Conservation (phyloP, 2,797 vertebrate species). For the Rhinogobio ventralis region DNA sequence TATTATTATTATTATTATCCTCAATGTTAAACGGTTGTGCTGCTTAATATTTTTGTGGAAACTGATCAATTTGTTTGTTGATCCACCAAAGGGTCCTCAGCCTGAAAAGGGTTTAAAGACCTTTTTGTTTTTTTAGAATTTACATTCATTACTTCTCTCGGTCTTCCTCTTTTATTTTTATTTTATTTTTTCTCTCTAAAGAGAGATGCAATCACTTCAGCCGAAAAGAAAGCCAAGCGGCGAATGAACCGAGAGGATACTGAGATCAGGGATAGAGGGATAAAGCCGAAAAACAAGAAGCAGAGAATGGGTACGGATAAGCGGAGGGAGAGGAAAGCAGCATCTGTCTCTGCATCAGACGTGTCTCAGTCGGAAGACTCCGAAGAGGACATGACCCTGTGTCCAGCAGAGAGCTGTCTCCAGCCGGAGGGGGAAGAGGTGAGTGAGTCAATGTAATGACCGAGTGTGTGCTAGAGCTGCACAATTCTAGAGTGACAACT, state of each 20-base stretch:
- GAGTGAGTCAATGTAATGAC: constrained; percentile 1
- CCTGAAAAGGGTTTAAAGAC: not conserved
- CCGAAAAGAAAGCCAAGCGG: constrained; percentile 90
- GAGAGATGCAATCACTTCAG: constrained; percentile 74
- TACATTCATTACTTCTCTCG: not conserved
- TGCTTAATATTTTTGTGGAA: not conserved
- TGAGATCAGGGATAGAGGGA: constrained; percentile 70
- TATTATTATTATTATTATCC: too few relatives aligned
- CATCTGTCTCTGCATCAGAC: constrained; percentile 80
- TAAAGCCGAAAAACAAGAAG: constrained; percentile 87
- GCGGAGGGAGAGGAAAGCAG: constrained; percentile 78
- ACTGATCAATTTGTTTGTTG: not conserved
- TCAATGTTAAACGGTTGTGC: not conserved
- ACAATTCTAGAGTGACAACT: not conserved
- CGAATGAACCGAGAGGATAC: constrained; percentile 82
- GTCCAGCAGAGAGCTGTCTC: constrained; percentile 91
- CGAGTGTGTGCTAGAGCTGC: not conserved
- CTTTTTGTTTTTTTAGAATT: not conserved
- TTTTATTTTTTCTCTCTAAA: constrained; percentile 61
- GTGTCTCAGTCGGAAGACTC: constrained; percentile 91
- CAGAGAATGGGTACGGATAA: constrained; percentile 82
- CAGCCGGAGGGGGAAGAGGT: constrained; percentile 98
- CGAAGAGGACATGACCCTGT: constrained; percentile 91
- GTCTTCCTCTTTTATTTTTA: constrained; percentile 44
- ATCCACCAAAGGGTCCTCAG: not conserved